Conservation (phyloP, 2,113 vertebrate genomes). For the Channa argus region DNA sequence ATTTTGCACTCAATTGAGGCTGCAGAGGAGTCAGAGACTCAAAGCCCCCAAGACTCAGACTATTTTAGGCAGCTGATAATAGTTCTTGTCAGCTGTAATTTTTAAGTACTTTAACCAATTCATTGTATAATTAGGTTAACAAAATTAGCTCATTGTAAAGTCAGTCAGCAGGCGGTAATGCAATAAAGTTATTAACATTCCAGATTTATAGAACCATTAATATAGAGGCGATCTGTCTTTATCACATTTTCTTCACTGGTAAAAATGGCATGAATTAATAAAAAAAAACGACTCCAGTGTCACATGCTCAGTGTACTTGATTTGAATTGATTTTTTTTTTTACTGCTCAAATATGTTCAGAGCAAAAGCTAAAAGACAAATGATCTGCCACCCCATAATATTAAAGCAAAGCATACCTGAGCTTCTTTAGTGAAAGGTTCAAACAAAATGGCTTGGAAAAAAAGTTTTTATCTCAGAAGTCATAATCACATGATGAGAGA, state of each 20-base stretch:
- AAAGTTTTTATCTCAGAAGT: neutral
- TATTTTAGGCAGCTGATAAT: conserved; percentile 83
- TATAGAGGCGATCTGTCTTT: conserved; percentile 70
- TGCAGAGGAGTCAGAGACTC: conserved; percentile 71
- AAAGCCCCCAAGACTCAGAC: conserved; percentile 75
- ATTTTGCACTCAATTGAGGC: conserved; percentile 74
- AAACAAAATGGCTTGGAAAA: neutral
- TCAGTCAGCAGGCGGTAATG: conserved; percentile 82
- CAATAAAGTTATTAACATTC: conserved; percentile 87
- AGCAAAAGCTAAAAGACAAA: conserved; percentile 30
- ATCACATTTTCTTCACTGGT: conserved; percentile 62
- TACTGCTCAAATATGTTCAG: neutral
- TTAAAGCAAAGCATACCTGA: conserved; percentile 2
- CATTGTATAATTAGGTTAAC: conserved; percentile 87
- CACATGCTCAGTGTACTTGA: conserved; percentile 31
- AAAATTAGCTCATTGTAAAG: conserved; percentile 85
- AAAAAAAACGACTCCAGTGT: conserved; percentile 47
- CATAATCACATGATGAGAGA: neutral
- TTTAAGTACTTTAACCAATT: conserved; percentile 88
- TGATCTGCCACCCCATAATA: conserved; percentile 12
- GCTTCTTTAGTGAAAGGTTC: neutral
- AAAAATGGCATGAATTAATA: conserved; percentile 66
- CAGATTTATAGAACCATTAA: conserved; percentile 80
- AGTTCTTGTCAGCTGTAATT: conserved; percentile 84
- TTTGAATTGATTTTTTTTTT: conserved; percentile 20